phyloP scores from a whole-genome alignment of 2,113 vertebrate species.

The zebrafish (Danio rerio) region DNA sequence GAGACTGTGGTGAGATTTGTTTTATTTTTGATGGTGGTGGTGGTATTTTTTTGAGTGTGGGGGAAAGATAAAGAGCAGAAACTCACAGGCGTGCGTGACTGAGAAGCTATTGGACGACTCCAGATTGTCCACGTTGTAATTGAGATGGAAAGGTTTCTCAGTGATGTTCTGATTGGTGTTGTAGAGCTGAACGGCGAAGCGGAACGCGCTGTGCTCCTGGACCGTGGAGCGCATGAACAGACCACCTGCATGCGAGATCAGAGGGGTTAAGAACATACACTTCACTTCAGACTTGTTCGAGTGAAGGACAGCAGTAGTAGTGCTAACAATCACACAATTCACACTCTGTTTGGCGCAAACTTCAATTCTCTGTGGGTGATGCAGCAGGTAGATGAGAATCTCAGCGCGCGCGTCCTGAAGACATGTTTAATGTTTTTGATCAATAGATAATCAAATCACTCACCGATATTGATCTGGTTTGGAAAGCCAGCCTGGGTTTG shows the following conservation, averaged over 20 bases:
- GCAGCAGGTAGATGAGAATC: slow-evolving; percentile 29
- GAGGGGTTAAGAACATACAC: slow-evolving; percentile 12
- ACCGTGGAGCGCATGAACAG: slow-evolving; percentile 97
- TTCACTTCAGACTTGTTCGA: not conserved
- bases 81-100: slow-evolving; percentile 99
- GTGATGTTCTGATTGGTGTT: slow-evolving; percentile 99
- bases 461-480: slow-evolving; percentile 98
- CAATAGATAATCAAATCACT: slow-evolving; percentile 64
- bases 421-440: not conserved
- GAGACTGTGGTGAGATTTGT: no score
- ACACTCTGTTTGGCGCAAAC: slow-evolving; percentile 6
- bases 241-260: slow-evolving; percentile 81
- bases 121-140: slow-evolving; percentile 98
- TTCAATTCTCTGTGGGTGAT: slow-evolving; percentile 7
- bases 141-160: slow-evolving; percentile 97
- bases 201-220: slow-evolving; percentile 98
- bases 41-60: not conserved
- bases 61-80: slow-evolving; percentile 43
- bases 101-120: slow-evolving; percentile 99
- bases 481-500: slow-evolving; percentile 88
- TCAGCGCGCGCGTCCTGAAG: not conserved
- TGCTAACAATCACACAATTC: not conserved
- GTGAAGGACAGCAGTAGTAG: not conserved
- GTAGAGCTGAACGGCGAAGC: slow-evolving; percentile 97
- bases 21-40: not conserved